Evolutionary conservation across 2,113 vertebrate genomes (phyloP).

Genomic region (Dasyprocta punctata): DNA sequence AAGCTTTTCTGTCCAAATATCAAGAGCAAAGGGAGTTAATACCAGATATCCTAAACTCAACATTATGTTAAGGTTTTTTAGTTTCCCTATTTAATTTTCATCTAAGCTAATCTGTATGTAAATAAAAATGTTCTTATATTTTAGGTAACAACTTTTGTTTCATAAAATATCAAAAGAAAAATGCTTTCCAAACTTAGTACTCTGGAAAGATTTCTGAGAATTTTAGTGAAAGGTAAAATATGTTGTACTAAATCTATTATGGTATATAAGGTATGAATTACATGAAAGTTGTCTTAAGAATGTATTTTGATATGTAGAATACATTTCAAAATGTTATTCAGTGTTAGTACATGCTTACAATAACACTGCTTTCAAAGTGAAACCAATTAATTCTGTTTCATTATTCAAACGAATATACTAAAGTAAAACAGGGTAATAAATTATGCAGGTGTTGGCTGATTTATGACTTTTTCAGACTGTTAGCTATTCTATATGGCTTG

Average conservation of each 20-base stretch:
- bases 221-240: conserved; percentile 28
- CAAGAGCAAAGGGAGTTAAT: neutral
- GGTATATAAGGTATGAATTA: neutral
- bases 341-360: conserved; percentile 43
- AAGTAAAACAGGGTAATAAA: conserved; percentile 40
- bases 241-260: neutral
- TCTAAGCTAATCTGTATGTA: conserved; percentile 35
- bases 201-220: conserved; percentile 24
- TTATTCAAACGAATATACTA: conserved; percentile 44
- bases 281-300: conserved; percentile 37
- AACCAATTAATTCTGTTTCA: conserved; percentile 54
- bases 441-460: conserved; percentile 57
- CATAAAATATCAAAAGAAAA: conserved; percentile 8
- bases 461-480: conserved; percentile 25
- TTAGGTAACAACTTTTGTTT: neutral
- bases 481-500: conserved; percentile 56
- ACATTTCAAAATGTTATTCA: neutral
- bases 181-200: neutral
- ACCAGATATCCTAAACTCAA: conserved; percentile 32
- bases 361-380: conserved; percentile 46
- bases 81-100: neutral
- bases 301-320: conserved; percentile 43
- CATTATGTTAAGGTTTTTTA: conserved; percentile 33
- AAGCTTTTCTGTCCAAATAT: conserved; percentile 29
- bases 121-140: conserved; percentile 45